Conservation (phyloP, 2,888 invertebrate genomes). For the Agrotis exclamationis region DNA sequence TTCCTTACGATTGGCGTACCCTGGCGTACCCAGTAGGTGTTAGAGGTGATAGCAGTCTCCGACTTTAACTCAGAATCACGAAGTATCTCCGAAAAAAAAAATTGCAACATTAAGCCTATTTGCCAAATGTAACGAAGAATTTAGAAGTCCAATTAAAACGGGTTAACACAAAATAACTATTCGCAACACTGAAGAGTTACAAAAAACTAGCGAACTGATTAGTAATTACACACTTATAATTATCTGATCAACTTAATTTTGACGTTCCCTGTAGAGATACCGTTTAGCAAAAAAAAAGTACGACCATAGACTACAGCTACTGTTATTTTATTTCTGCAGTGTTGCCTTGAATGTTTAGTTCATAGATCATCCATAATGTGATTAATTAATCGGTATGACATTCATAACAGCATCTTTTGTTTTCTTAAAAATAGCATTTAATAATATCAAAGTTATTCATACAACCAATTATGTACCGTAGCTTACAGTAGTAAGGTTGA, state of each 20-base stretch:
- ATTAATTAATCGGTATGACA: constrained; percentile 74
- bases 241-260: constrained; percentile 6
- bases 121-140: neutral
- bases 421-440: constrained; percentile 45
- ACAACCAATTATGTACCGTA: constrained; percentile 11
- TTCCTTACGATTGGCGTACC: too few relatives aligned
- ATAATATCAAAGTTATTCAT: neutral
- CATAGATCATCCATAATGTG: constrained; percentile 60
- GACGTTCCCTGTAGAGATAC: constrained; percentile 33
- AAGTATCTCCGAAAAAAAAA: too few relatives aligned
- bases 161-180: neutral
- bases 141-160: neutral
- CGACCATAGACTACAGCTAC: neutral
- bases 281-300: neutral
- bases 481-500: neutral
- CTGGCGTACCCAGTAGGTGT: too few relatives aligned
- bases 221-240: constrained; percentile 17
- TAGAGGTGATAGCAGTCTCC: too few relatives aligned
- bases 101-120: neutral
- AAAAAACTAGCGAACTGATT: constrained; percentile 19
- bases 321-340: neutral
- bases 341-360: neutral
- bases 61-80: too few relatives aligned
- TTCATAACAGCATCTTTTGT: constrained; percentile 75
- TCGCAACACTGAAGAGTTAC: neutral